Conservation (phyloP, 1,140 invertebrate species). For the Leptopilina boulardi region DNA sequence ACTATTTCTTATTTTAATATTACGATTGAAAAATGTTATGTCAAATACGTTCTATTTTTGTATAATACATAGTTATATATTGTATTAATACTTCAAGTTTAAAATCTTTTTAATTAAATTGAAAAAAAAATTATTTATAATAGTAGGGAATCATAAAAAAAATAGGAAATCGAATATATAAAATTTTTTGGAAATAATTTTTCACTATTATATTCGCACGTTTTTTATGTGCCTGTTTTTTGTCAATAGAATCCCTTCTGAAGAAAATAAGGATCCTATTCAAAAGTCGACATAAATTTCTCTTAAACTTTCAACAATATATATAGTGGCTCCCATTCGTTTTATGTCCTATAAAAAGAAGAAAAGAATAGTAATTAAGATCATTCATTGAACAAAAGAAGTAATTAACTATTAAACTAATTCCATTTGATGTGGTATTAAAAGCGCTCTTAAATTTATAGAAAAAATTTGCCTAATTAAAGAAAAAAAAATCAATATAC, state of each 20-base stretch:
- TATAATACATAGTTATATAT: no score
- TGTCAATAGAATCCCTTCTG: background rate
- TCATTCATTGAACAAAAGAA: background rate
- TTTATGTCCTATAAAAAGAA: background rate
- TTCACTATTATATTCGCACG: background rate
- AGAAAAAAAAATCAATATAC: no score
- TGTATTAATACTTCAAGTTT: no score
- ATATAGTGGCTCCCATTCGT: background rate
- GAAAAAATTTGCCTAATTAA: no score
- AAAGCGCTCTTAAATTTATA: background rate
- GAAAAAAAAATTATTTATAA: no score
- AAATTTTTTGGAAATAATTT: background rate
- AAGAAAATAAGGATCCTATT: background rate
- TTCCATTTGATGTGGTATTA: background rate
- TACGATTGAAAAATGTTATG: no score
- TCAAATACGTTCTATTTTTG: no score
- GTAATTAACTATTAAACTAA: background rate
- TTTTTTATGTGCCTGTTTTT: background rate
- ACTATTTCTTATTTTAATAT: no score
- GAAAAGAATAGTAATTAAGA: background rate
- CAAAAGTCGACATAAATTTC: background rate
- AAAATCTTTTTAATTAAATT: no score
- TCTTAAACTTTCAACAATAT: background rate
- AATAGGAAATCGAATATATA: background rate
- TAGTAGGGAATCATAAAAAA: no score